These are phyloP conservation scores for Nansenia antarctica DNA, from an alignment of 2,113 vertebrate species.

Conservation along the genomic window DNA sequence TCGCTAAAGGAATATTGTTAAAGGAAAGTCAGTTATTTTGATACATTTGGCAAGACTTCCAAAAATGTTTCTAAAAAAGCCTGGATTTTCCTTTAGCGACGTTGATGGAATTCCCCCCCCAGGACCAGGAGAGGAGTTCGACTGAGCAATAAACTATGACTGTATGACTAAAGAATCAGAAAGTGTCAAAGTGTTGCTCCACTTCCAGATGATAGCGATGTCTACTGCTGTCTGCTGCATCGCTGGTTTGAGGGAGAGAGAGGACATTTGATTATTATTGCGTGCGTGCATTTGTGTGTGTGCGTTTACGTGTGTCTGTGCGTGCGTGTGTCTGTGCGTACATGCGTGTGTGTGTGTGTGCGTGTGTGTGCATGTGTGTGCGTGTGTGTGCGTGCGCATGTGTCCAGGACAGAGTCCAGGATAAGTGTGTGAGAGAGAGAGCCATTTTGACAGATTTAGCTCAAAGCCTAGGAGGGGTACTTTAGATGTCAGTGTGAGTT, in stretches of 20 bases:
- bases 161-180: too few species aligned
- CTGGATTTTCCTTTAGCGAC: too few species aligned
- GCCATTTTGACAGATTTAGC: conserved; percentile 71
- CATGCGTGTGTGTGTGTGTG: neutral
- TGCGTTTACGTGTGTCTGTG: neutral
- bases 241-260: neutral
- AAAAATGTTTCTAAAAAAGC: too few species aligned
- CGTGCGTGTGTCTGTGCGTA: conserved; percentile 18
- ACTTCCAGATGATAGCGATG: too few species aligned
- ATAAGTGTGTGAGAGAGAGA: conserved; percentile 54
- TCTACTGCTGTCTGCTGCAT: too few species aligned
- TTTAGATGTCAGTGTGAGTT: conserved; percentile 56
- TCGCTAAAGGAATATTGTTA: too few species aligned
- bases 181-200: too few species aligned
- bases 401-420: conserved; percentile 30
- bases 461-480: conserved; percentile 61
- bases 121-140: neutral
- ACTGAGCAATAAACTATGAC: too few species aligned
- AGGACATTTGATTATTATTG: neutral
- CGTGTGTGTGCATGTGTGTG: neutral
- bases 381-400: conserved; percentile 13
- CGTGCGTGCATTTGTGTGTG: neutral
- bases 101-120: too few species aligned
- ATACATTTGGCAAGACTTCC: too few species aligned
- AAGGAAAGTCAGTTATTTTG: too few species aligned